Evolutionary conservation across 2,888 invertebrate genomes (phyloP), one percentile per base, ranked within the genome.

Genomic region (Dioctria linearis): DNA sequence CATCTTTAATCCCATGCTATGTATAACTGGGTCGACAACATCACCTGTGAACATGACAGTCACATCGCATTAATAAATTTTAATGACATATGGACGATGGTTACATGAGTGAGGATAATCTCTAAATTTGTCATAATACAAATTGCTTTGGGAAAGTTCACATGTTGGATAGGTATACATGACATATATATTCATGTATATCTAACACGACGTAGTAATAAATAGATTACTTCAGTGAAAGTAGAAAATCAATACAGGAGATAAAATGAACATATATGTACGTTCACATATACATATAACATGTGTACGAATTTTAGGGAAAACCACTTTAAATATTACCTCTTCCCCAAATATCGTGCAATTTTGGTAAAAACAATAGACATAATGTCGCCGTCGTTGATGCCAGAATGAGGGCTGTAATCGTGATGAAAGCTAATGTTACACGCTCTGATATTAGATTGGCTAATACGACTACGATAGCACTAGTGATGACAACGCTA

Each of bases 351-450:
- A 95, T 94, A 81, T 94, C 93, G 73, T 94, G 91, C 82, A 95
- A 92, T 90, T 97, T 97, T 4, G 97, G 97, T 83, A 97, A 89
- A 87, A 97, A 97, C 80, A 97, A 91, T 84, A 97, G 90, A 85
- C 95, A 95, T 8, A 97, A 90, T 3, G 96, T 96, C 2, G 95
- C 93, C 0, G 96, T 96, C 0, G 97, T 97, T 0, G 96, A 95
- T 11, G 94, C 92, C 67, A 97, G 90, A 85, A 97, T 96, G 82
- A 97, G 91, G 6, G 94, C 92, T 0, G 96, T 95, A 83, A 95
- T 95, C 75, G 95, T 94, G 80, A 96, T 92, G 86, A 95, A 96
- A 71, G 95, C 94, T 81, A 95, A 86, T 0, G 95, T 95, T 3
- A 94, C 94, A 81, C 94, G 91, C 84, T 96, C 95, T 2, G 95